These are phyloP conservation scores for Lutjanus campechanus DNA, from an alignment of 2,797 vertebrate genomes.

Conservation along the genomic window DNA sequence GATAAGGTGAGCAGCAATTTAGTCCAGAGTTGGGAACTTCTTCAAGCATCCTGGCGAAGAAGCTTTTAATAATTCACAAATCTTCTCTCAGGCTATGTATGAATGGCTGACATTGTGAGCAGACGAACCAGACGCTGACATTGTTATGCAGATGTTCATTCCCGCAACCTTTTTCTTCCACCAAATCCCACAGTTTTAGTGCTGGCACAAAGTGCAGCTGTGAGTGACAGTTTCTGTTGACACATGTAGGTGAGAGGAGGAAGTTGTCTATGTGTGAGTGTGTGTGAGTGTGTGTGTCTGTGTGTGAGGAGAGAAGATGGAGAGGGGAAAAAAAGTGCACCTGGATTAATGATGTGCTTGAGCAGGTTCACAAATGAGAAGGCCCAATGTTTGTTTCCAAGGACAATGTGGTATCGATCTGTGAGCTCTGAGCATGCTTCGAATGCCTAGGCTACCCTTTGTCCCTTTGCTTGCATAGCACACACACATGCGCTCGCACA, in stretches of 20 bases:
- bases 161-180: constrained; percentile 72
- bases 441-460: constrained; percentile 69
- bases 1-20: constrained; percentile 70
- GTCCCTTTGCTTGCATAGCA: constrained; percentile 44
- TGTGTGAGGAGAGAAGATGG: constrained; percentile 28
- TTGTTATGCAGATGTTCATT: constrained; percentile 84
- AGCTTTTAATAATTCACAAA: constrained; percentile 81
- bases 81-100: constrained; percentile 75
- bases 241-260: constrained; percentile 72
- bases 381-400: constrained; percentile 85
- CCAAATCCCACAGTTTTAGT: constrained; percentile 74
- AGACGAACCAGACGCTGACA: constrained; percentile 77
- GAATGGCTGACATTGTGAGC: constrained; percentile 78
- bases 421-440: constrained; percentile 75
- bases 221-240: constrained; percentile 84
- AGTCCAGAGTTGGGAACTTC: constrained; percentile 70
- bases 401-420: constrained; percentile 87
- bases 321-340: constrained; percentile 50
- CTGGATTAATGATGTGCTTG: constrained; percentile 88
- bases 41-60: constrained; percentile 57
- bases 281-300: constrained; percentile 13
- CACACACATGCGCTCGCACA: constrained; percentile 10
- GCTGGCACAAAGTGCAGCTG: constrained; percentile 58
- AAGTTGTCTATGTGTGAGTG: constrained; percentile 45
- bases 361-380: constrained; percentile 86